Conservation (phyloP, 2,113 vertebrate species). For the Sminthopsis crassicaudata region DNA sequence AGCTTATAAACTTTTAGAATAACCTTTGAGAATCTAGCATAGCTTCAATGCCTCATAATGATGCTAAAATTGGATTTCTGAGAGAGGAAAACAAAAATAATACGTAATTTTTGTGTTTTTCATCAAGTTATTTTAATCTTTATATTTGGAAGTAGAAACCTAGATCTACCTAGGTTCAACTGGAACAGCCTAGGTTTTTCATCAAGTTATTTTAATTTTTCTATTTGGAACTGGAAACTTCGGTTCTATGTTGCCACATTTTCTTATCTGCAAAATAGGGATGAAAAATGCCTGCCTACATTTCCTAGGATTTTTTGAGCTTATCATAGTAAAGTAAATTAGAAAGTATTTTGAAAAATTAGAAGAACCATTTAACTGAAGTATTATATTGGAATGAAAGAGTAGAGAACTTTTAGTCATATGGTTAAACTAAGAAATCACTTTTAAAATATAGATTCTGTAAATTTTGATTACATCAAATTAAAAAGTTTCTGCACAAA, state of each 20-base stretch:
- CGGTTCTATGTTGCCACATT: background rate
- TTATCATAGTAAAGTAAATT: background rate
- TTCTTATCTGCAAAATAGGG: constrained; percentile 1
- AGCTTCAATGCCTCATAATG: background rate
- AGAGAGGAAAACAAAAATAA: constrained; percentile 20
- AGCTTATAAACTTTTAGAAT: background rate
- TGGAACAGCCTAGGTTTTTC: no score
- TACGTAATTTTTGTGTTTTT: background rate
- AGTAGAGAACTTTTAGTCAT: background rate
- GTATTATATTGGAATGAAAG: background rate
- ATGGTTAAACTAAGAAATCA: background rate
- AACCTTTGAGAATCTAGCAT: background rate
- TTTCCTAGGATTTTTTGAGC: background rate
- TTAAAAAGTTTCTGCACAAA: no score
- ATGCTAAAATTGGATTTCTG: background rate
- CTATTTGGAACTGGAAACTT: background rate
- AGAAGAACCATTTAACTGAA: background rate
- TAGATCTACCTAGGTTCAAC: no score
- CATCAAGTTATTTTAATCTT: no score
- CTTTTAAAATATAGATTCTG: background rate
- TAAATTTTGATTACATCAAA: no score
- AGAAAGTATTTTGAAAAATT: background rate
- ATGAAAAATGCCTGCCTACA: background rate
- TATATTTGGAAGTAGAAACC: no score
- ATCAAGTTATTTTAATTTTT: background rate